phyloP scores from a whole-genome alignment of 1,140 invertebrate species.

The Oreohelix idahoensis region DNA sequence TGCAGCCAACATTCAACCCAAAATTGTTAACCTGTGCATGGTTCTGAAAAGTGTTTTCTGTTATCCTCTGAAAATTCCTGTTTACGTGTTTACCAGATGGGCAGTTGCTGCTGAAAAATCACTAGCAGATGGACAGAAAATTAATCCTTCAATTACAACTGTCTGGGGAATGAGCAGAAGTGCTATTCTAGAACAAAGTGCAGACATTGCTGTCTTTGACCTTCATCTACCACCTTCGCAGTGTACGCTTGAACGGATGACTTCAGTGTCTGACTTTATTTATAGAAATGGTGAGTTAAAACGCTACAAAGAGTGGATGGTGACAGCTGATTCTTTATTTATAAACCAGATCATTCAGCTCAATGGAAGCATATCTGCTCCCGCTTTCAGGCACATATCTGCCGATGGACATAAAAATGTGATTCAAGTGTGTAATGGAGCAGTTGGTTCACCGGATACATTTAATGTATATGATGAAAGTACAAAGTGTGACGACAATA shows the following conservation, averaged over 20 bases:
- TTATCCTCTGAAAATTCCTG: slow-evolving; percentile 1
- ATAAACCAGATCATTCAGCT: slow-evolving; percentile 39
- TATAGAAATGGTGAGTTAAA: slow-evolving; percentile 20
- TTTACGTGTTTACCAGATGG: slow-evolving; percentile 35
- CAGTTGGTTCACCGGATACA: background rate
- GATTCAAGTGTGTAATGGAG: background rate
- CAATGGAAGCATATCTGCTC: slow-evolving; percentile 10
- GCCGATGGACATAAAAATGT: background rate
- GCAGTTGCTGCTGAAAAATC: background rate
- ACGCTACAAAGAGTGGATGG: slow-evolving; percentile 30
- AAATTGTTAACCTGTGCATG: slow-evolving; percentile 16
- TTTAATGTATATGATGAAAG: slow-evolving; percentile 7
- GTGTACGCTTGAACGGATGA: slow-evolving; percentile 11
- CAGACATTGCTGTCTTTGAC: slow-evolving; percentile 23
- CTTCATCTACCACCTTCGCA: slow-evolving; percentile 28
- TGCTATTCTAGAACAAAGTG: slow-evolving; percentile 31
- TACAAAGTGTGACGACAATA: background rate
- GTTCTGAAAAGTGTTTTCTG: slow-evolving; percentile 13
- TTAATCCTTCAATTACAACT: slow-evolving; percentile 39
- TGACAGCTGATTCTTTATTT: slow-evolving; percentile 24
- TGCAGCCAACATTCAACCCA: background rate
- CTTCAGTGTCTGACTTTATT: background rate
- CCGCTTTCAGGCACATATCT: slow-evolving; percentile 10
- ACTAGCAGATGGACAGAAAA: background rate
- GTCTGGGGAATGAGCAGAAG: slow-evolving; percentile 45